Percentiles rank a stretch among this genome's conserved stretches.
Evolutionary conservation across 2,888 invertebrate species (phyloP).

Genomic region (Hypselothyrea guttata): DNA sequence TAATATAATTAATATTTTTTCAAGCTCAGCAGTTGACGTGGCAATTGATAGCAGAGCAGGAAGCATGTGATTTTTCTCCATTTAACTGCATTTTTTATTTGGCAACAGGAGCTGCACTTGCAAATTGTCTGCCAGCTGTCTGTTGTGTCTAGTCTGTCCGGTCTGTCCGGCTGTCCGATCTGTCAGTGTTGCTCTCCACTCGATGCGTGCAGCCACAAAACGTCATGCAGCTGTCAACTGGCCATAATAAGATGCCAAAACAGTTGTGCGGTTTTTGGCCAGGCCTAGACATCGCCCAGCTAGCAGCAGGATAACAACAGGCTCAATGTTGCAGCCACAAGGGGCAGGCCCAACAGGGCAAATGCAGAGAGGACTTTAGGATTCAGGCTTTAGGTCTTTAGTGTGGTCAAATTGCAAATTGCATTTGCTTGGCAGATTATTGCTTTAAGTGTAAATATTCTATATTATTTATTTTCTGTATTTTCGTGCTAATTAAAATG

Average conservation of each 20-base stretch:
- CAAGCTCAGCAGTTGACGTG: constrained; percentile 30
- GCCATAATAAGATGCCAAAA: constrained; percentile 77
- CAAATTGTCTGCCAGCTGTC: no score
- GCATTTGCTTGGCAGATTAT: no score
- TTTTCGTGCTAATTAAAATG: not conserved
- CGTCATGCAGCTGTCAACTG: constrained; percentile 75
- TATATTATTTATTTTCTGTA: no score
- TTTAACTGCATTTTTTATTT: constrained; percentile 31
- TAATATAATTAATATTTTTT: constrained; percentile 46
- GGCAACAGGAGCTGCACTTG: constrained; percentile 16
- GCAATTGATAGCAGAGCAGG: constrained; percentile 56
- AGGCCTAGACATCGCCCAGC: constrained; percentile 45
- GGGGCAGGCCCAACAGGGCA: constrained; percentile 12
- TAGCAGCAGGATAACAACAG: constrained; percentile 38
- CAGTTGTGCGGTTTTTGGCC: constrained; percentile 69
- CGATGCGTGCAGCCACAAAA: constrained; percentile 71
- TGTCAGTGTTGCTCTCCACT: constrained; percentile 31
- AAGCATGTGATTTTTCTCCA: constrained; percentile 9
- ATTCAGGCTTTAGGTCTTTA: constrained; percentile 4
- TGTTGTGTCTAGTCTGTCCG: not conserved
- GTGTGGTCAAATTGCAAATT: constrained; percentile 18
- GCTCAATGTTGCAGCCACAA: constrained; percentile 15
- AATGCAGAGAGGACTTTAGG: not conserved
- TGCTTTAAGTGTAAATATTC: no score
- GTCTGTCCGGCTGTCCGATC: not conserved